Base-by-base conservation (phyloP, 2,888 invertebrate genomes). In the Smittia aterrima region DNA sequence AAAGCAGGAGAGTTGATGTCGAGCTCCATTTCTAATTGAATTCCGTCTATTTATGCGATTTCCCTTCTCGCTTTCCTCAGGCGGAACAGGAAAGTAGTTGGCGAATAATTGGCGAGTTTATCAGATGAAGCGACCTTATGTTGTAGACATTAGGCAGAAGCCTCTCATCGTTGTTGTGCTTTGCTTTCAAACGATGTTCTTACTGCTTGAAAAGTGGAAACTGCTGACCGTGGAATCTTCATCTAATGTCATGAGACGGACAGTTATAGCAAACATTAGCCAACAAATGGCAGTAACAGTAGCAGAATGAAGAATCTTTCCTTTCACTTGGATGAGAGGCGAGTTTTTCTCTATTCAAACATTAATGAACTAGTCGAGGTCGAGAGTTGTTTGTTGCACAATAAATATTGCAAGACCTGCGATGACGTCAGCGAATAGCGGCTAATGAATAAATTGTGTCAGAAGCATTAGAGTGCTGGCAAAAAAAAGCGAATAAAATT, bases 381-480 rank as follows among this genome's bases (percentile, higher is more conserved):
- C 32, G 32, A 32, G n/a, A n/a, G n/a, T n/a, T n/a, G n/a, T n/a
- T n/a, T n/a, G 32, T 32, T 32, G 32, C 32, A 32, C 32, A 32
- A 32, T 32, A 32, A 32, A 32, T 32, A 32, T 32, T 32, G 32
- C 32, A 47, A 16, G 16, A 47, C 47, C 16, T 47, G 47, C 2
- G 16, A 16, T 47, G 47, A 47, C 47, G 47, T 47, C 47, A 13
- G 38, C 38, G 9, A 9, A 7, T 4, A 7, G 4, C 6, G 9
- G 16, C 11, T 47, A 47, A 47, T 47, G 47, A 47, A 47, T 47
- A 47, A 47, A 47, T 47, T 47, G 47, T 47, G 47, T 47, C 47
- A 47, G 16, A 47, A 11, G 2, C 47, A 47, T n/a, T 47, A 47
- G 16, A 47, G 47, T 47, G 4, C 9, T 32, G 3, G 32, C 32